Evolutionary conservation across 2,888 invertebrate genomes (phyloP).

Genomic region (Adineta ricciae): DNA sequence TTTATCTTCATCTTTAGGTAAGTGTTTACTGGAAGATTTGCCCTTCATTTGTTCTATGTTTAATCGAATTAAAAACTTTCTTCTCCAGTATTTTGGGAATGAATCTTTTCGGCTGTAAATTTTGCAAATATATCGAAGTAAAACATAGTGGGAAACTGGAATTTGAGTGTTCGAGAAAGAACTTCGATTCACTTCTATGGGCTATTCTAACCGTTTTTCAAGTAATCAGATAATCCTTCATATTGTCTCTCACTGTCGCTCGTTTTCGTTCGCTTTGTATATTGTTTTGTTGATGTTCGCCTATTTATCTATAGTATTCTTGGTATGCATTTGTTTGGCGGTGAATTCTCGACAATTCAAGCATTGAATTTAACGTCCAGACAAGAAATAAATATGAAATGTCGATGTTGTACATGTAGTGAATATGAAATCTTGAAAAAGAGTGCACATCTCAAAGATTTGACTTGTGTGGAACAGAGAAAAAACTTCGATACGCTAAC

Average conservation of each 20-base stretch:
- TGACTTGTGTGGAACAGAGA: constrained; percentile 52
- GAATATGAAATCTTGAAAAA: neutral
- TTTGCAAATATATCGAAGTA: constrained; percentile 69
- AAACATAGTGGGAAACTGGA: constrained; percentile 44
- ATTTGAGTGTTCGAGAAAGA: constrained; percentile 52
- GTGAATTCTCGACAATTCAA: constrained; percentile 83
- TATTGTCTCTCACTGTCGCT: too few species aligned
- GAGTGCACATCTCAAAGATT: constrained; percentile 53
- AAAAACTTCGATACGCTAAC: constrained; percentile 55
- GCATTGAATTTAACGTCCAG: neutral
- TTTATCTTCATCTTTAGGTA: constrained; percentile 99
- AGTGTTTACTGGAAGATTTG: constrained; percentile 44
- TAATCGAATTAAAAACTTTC: neutral
- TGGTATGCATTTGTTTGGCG: constrained; percentile 99
- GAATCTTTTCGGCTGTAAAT: constrained; percentile 99
- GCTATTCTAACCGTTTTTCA: constrained; percentile 55
- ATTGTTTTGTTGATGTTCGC: neutral
- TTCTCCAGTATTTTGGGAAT: constrained; percentile 97
- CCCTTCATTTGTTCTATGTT: too few species aligned
- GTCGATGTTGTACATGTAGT: neutral
- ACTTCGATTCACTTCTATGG: constrained; percentile 55
- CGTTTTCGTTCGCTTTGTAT: neutral
- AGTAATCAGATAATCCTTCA: constrained; percentile 40
- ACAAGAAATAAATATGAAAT: neutral
- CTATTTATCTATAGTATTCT: constrained; percentile 70